Conservation (phyloP, 2,888 invertebrate genomes). For the Mellilla xanthometata region DNA sequence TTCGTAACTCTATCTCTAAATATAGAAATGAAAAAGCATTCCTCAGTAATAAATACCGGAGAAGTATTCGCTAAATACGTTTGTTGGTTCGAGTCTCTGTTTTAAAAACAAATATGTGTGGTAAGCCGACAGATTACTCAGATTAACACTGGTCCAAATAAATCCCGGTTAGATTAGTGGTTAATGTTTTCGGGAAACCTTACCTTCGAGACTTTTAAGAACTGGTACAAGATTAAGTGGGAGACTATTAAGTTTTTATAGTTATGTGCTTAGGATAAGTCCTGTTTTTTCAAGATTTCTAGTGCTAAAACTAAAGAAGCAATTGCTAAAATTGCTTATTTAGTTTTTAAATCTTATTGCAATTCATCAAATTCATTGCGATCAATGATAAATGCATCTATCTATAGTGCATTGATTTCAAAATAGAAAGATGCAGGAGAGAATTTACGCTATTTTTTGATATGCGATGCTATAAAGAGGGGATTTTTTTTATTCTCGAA, state of each 20-base stretch:
- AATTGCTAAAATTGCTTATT: too few relatives aligned
- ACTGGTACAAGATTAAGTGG: neutral
- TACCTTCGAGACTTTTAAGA: slow-evolving; percentile 5
- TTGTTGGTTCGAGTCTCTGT: slow-evolving; percentile 23
- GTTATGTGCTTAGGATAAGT: too few relatives aligned
- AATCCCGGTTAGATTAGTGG: slow-evolving; percentile 11
- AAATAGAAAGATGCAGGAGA: too few relatives aligned
- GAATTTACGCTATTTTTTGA: too few relatives aligned
- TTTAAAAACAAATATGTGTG: slow-evolving; percentile 21
- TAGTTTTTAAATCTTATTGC: too few relatives aligned
- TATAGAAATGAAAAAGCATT: slow-evolving; percentile 18
- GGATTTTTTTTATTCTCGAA: too few relatives aligned
- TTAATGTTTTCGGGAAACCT: slow-evolving; percentile 11
- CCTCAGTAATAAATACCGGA: slow-evolving; percentile 12
- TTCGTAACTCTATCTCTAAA: slow-evolving; percentile 10
- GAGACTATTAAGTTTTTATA: neutral
- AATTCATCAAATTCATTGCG: too few relatives aligned
- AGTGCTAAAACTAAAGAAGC: too few relatives aligned
- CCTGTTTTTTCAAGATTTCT: too few relatives aligned
- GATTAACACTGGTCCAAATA: slow-evolving; percentile 15
- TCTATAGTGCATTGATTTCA: too few relatives aligned
- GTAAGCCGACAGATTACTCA: slow-evolving; percentile 17
- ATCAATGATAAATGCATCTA: too few relatives aligned
- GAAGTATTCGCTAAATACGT: slow-evolving; percentile 20
- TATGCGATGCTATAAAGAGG: too few relatives aligned